phyloP scores from a whole-genome alignment of 2,888 invertebrate species.

The Pterobdella sp. region DNA sequence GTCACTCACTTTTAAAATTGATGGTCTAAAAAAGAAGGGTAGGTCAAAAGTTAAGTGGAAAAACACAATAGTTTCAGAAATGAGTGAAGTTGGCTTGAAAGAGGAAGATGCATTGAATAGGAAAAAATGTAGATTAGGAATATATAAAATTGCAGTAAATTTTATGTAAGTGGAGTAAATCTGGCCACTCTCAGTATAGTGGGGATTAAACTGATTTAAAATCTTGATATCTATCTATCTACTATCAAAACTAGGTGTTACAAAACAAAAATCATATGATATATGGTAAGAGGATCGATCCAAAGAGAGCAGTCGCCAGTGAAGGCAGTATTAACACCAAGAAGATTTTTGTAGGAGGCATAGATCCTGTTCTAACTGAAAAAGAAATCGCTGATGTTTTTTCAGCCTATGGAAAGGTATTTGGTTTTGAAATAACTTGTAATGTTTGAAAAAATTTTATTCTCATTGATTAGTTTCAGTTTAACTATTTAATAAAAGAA shows the following conservation, averaged over 20 bases:
- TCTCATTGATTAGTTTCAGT: background rate
- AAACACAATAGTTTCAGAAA: too few species aligned
- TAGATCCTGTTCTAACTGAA: slow-evolving; percentile 10
- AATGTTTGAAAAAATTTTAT: background rate
- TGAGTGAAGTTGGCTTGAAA: too few species aligned
- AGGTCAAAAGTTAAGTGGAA: too few species aligned
- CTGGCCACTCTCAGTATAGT: too few species aligned
- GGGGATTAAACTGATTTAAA: too few species aligned
- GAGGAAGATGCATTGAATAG: too few species aligned
- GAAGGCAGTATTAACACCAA: slow-evolving; percentile 18
- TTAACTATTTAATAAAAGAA: background rate
- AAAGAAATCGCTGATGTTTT: background rate
- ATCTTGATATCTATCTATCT: too few species aligned
- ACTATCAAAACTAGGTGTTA: background rate
- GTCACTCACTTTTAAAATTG: too few species aligned
- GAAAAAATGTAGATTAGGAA: background rate
- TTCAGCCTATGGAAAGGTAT: slow-evolving; percentile 9
- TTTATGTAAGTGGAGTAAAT: too few species aligned
- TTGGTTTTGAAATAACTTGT: background rate
- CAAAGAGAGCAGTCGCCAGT: slow-evolving; percentile 12
- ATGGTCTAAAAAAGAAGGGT: too few species aligned
- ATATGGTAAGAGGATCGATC: slow-evolving; percentile 14
- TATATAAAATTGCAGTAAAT: too few species aligned
- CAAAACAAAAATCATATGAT: slow-evolving; percentile 12
- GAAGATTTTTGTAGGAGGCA: slow-evolving; percentile 18